Evolutionary conservation across 2,888 invertebrate genomes (phyloP).

Genomic region (Ormyrus pomaceus): DNA sequence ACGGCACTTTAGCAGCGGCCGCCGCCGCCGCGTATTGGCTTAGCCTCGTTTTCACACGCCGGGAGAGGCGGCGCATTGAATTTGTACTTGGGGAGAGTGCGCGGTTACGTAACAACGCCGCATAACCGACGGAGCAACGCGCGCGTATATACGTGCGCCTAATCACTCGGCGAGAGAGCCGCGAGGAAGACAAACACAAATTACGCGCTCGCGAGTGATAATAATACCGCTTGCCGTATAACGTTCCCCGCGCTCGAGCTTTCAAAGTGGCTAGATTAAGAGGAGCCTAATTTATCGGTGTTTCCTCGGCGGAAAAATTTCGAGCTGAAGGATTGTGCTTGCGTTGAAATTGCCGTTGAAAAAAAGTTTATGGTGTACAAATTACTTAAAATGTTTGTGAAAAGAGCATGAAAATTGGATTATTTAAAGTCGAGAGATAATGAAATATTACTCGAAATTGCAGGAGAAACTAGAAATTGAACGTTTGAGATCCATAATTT

Average conservation of each 20-base stretch:
- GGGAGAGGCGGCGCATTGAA: conserved; percentile 15
- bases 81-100: conserved; percentile 17
- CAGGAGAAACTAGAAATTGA: no score
- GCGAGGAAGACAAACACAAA: conserved; percentile 46
- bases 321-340: no score
- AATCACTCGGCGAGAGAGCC: conserved; percentile 21
- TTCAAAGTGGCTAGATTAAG: no score
- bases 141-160: not conserved
- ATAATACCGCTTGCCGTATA: conserved; percentile 21
- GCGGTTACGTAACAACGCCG: conserved; percentile 28
- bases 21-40: conserved; percentile 10
- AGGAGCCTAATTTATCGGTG: no score
- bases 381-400: no score
- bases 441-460: no score
- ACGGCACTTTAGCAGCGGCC: conserved; percentile 17
- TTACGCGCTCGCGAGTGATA: conserved; percentile 19
- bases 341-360: no score
- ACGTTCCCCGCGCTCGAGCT: not conserved
- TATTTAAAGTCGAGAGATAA: no score
- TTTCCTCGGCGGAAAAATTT: no score
- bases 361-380: no score
- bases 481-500: no score
- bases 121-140: not conserved
- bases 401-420: no score
- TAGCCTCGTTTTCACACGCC: conserved; percentile 52